These are phyloP conservation scores for Vombatus ursinus DNA, from an alignment of 2,113 vertebrate genomes.

Conservation along the genomic window DNA sequence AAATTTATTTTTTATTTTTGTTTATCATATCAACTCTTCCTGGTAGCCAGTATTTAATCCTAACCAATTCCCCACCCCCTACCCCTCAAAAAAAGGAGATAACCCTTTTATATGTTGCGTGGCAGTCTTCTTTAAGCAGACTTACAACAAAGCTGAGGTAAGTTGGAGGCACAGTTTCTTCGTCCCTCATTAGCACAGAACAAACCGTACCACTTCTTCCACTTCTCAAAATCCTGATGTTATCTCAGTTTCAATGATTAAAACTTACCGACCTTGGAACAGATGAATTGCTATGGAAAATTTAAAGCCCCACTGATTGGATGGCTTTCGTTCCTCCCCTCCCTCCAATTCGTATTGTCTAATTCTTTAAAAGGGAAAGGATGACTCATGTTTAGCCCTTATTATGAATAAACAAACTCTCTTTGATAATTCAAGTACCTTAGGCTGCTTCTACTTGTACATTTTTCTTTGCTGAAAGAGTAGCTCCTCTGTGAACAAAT, in stretches of 20 bases:
- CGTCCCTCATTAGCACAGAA: conserved; percentile 44
- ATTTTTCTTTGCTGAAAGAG: neutral
- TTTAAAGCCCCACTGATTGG: conserved; percentile 2
- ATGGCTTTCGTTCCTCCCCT: neutral
- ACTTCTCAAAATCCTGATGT: conserved; percentile 6
- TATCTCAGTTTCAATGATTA: conserved; percentile 37
- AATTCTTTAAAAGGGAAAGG: conserved; percentile 17
- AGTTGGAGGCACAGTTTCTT: neutral
- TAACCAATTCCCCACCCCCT: conserved; percentile 18
- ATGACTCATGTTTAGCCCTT: neutral
- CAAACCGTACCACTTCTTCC: neutral
- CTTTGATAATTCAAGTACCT: conserved; percentile 42
- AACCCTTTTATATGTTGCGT: neutral
- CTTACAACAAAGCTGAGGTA: conserved; percentile 1
- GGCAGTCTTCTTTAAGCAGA: neutral
- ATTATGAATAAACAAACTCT: conserved; percentile 9
- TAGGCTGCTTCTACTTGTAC: conserved; percentile 4
- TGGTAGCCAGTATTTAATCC: conserved; percentile 15
- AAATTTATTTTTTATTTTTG: conserved; percentile 1
- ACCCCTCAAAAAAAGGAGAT: conserved; percentile 10
- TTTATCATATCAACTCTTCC: neutral
- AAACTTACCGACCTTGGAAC: conserved; percentile 53
- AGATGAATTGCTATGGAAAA: conserved; percentile 44
- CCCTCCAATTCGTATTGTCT: neutral
- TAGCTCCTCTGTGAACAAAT: neutral